A percentile compares a stretch with the other conserved stretches of the same genome.
phyloP scores from a whole-genome alignment of 2,888 invertebrate species.

The Lasioglossum figueresi region DNA sequence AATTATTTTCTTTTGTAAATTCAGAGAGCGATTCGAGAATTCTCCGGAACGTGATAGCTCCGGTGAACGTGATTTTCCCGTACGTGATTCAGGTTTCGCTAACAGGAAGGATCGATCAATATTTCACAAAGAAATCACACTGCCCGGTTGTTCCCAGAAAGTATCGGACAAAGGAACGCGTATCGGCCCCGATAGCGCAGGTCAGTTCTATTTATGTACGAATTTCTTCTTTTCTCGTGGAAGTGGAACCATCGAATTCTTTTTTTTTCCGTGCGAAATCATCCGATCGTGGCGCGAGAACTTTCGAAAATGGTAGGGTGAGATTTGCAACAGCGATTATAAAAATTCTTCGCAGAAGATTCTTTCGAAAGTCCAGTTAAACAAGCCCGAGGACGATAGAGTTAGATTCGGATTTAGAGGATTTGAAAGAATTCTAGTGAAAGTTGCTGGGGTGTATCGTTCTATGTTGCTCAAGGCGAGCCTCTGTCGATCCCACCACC shows the following conservation, averaged over 20 bases:
- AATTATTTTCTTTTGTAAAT: neutral
- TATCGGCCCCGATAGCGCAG: slow-evolving; percentile 35
- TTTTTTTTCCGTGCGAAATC: neutral
- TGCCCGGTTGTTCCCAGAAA: slow-evolving; percentile 18
- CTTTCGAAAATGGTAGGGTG: neutral
- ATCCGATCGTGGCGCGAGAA: neutral
- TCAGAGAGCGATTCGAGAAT: neutral
- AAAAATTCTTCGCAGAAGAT: neutral
- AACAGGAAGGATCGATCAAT: slow-evolving; percentile 29
- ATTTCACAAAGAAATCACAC: slow-evolving; percentile 19
- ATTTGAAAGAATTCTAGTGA: neutral
- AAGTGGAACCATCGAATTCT: slow-evolving; percentile 7
- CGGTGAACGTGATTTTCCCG: slow-evolving; percentile 22
- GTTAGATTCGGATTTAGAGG: neutral
- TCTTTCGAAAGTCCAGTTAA: neutral
- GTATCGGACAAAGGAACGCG: slow-evolving; percentile 31
- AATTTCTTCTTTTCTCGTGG: slow-evolving; percentile 31
- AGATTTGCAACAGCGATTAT: neutral
- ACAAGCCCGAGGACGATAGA: neutral
- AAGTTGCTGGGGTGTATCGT: neutral
- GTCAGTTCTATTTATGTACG: slow-evolving; percentile 54
- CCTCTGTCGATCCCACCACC: neutral
- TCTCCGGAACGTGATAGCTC: neutral
- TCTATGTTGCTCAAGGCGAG: neutral
- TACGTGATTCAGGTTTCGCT: neutral